phyloP scores from a whole-genome alignment of 2,797 vertebrate genomes.

The Capromys pilorides region DNA sequence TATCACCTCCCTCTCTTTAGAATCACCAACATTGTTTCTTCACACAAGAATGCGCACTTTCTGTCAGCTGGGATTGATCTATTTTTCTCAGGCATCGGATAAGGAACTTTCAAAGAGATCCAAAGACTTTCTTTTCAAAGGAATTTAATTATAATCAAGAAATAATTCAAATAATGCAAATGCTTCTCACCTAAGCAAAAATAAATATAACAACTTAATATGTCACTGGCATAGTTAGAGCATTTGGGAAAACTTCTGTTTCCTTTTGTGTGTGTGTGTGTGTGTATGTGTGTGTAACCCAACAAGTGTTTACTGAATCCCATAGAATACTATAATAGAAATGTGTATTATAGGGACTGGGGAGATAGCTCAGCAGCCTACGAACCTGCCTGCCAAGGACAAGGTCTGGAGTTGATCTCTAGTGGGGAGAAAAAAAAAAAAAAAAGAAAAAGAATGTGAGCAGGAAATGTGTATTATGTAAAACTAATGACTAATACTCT shows the following conservation, averaged over 20 bases:
- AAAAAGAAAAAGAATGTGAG: too few relatives aligned
- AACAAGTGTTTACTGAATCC: neutral
- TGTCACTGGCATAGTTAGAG: neutral
- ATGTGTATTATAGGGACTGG: neutral
- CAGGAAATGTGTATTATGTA: neutral
- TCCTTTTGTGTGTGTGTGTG: too few relatives aligned
- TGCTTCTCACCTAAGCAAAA: neutral
- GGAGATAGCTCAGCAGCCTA: too few relatives aligned
- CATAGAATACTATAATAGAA: neutral
- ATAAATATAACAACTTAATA: neutral
- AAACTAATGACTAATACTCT: neutral
- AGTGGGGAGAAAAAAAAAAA: too few relatives aligned
- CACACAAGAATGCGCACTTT: neutral
- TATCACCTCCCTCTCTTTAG: neutral
- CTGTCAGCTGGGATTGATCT: neutral
- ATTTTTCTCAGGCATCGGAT: neutral
- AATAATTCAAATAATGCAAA: neutral
- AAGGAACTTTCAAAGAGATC: conserved; percentile 4
- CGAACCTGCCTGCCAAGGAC: too few relatives aligned
- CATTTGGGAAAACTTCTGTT: neutral
- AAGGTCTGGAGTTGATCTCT: too few relatives aligned
- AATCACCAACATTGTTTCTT: neutral
- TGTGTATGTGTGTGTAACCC: neutral
- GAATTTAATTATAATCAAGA: neutral
- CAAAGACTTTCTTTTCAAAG: neutral